A percentile compares a stretch with the other conserved stretches of the same genome.
These are phyloP conservation scores for Corythornis leucogaster DNA, from an alignment of 2,797 vertebrate species.

Conservation along the genomic window DNA sequence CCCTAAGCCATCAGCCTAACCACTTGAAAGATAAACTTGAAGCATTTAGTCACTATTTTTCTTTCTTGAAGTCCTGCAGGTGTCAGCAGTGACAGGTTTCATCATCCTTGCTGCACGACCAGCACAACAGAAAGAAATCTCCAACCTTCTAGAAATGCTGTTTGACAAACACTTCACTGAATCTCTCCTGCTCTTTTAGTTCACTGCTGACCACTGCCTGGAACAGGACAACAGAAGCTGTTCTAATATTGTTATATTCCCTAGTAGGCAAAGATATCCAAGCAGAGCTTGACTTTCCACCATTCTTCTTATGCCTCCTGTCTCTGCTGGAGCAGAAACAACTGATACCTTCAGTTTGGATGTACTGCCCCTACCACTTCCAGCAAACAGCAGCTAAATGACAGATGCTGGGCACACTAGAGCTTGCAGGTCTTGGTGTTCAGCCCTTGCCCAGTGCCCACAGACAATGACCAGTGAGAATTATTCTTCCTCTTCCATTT, in stretches of 20 bases:
- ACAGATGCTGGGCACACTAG: fast-evolving
- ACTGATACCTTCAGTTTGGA: background rate
- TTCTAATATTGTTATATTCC: background rate
- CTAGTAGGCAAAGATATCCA: background rate
- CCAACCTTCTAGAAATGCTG: background rate
- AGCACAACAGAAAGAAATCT: background rate
- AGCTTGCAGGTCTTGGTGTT: background rate
- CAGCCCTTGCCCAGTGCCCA: background rate
- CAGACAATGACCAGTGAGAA: background rate
- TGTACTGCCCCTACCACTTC: background rate
- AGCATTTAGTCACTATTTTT: background rate
- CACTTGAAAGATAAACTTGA: background rate
- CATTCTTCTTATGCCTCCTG: background rate
- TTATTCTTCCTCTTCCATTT: background rate
- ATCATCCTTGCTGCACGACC: background rate
- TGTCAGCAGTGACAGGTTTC: background rate
- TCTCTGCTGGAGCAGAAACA: background rate
- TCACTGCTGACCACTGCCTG: background rate
- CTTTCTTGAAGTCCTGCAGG: background rate
- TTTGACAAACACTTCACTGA: background rate
- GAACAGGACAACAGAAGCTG: background rate
- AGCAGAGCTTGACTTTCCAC: background rate
- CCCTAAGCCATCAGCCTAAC: background rate
- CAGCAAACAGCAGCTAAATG: background rate
- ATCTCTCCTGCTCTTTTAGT: background rate